phyloP scores from a whole-genome alignment of 1,140 invertebrate genomes.

The Spodoptera litura region DNA sequence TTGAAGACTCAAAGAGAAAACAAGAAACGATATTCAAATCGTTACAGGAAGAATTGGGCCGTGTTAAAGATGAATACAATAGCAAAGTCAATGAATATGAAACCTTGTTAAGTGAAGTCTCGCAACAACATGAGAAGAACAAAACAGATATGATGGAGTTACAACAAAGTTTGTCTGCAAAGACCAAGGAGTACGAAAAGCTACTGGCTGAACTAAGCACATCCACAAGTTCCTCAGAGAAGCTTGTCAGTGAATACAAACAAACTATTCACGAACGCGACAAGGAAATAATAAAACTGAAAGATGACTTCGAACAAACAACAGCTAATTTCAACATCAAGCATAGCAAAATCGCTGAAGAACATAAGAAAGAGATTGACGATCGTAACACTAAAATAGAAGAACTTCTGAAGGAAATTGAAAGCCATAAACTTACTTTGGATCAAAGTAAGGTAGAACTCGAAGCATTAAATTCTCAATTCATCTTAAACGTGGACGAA shows the following conservation, averaged over 20 bases:
- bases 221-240: conserved; percentile 70
- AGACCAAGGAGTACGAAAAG: conserved; percentile 80
- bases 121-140: conserved; percentile 78
- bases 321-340: conserved; percentile 80
- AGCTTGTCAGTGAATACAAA: conserved; percentile 79
- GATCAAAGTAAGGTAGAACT: conserved; percentile 83
- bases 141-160: conserved; percentile 79
- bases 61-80: conserved; percentile 75
- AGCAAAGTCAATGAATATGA: conserved; percentile 83
- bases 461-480: conserved; percentile 76
- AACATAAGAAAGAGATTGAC: conserved; percentile 82
- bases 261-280: conserved; percentile 81
- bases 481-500: conserved; percentile 76
- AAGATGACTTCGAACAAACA: conserved; percentile 81
- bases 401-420: conserved; percentile 82
- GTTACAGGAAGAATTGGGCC: conserved; percentile 77
- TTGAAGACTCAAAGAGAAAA: conserved; percentile 82
- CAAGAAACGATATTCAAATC: conserved; percentile 80
- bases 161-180: conserved; percentile 73
- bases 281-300: conserved; percentile 80
- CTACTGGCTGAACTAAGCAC: conserved; percentile 68
- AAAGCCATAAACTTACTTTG: conserved; percentile 82
- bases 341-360: conserved; percentile 80
- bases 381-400: conserved; percentile 82
- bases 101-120: conserved; percentile 76